Base-by-base conservation (phyloP, 2,113 vertebrate species). In the Donacobius atricapilla region DNA sequence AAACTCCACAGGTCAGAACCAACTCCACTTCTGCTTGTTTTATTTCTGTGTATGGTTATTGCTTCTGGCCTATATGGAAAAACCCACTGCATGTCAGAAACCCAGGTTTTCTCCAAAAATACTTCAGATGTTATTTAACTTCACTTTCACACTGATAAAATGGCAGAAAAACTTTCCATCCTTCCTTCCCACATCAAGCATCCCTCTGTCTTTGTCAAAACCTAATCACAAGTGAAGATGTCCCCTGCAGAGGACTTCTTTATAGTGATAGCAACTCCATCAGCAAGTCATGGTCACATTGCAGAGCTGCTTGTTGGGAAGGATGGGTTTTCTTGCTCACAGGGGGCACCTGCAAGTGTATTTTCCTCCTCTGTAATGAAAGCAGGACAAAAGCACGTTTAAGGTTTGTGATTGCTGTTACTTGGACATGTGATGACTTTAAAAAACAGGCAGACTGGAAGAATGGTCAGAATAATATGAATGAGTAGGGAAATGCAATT, bases 141-240 rank as follows among this genome's bases (percentile, higher is more conserved):
- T 82, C 15, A 28, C 82, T 90, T 95, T 97, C 90, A 94, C 57
- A 3, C 56, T 57, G 53, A 54, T 87, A 93, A 97, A 97, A 97
- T 90, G 63, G 42, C 37, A 3, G 33, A 95, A 80, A 39, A 20
- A 83, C 92, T 94, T 94, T 90, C 60, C 73, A 69, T 88, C 33
- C 81, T 82, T 94, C 83, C 33, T 83, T 50, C 24, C 83, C 28
- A 53, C 90, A 95, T 93, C 96, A 96, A 98, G 72, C 65, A 53
- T 97, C 94, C 98, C 91, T 97, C 96, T 79, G 57, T 89, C 84
- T 93, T 97, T 97, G 95, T 98, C 98, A 97, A 96, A 98, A 97
- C 96, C 98, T 98, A 98, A 98, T 98, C 98, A 98, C 93, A 96
- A 98, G 97, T 96, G 98, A 98, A 98, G 98, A 97, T 97, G 96